phyloP scores from a whole-genome alignment of 2,888 invertebrate genomes.

The Ochropleura leucogaster region DNA sequence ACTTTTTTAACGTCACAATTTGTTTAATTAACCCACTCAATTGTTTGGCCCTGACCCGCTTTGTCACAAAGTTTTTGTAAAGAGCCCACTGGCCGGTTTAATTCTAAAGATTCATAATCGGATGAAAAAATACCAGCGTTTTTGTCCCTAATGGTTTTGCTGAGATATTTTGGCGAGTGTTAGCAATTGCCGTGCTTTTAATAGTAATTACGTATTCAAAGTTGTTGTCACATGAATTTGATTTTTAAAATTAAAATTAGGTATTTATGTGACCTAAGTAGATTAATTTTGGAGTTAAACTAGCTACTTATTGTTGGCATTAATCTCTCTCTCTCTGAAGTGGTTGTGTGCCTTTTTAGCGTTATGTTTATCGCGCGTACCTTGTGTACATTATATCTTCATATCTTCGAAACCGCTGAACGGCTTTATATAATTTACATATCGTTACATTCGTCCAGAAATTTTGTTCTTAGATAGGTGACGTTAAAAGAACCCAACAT shows the following conservation, averaged over 20 bases:
- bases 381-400: no score
- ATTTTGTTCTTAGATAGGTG: no score
- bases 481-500: no score
- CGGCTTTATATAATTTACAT: no score
- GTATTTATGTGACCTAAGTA: not conserved
- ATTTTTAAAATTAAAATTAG: not conserved
- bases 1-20: conserved; percentile 51
- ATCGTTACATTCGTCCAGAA: no score
- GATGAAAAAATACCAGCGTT: conserved; percentile 41
- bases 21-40: conserved; percentile 59
- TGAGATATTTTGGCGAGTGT: conserved; percentile 28
- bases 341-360: no score
- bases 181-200: conserved; percentile 27
- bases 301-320: not conserved
- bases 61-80: conserved; percentile 51
- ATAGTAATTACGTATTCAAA: not conserved
- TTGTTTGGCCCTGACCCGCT: conserved; percentile 54
- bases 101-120: conserved; percentile 43
- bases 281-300: not conserved
- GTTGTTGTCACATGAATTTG: not conserved
- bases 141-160: conserved; percentile 25
- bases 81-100: conserved; percentile 26
- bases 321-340: no score
- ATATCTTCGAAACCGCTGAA: no score
- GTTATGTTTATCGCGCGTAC: no score